Evolutionary conservation across 2,888 invertebrate species (phyloP), one percentile per base, ranked within the genome.

Genomic region (Polylopha cassiicola): DNA sequence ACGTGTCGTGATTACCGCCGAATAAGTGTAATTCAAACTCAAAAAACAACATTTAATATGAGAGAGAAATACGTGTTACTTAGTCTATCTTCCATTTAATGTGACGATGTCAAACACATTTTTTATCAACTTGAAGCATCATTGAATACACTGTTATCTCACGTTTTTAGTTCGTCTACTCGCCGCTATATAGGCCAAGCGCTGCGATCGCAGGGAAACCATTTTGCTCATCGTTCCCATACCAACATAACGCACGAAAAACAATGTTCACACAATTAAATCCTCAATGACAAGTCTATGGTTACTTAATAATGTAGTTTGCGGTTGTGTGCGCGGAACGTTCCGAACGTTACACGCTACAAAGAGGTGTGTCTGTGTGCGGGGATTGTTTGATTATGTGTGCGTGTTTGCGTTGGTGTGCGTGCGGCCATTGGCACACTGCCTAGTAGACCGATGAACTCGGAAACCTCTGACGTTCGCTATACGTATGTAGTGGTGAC

Each of bases 391-490:
- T 50, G 44, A 48, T 29, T 11, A 22, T 45, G 46, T 51, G 46
- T 34, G 27, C 30, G 34, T 44, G 46, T 37, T 48, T 44, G 46
- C 18, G 58, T 50, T 49, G 39, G 57, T 55, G 54, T 59, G 61
- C 47, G 60, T 50, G 30, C 65, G 77, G 77, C 61, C 78, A 64
- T 84, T 85, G 85, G 85, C 85, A 82, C 63, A 85, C 66, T 85
- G 85, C 85, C 85, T 74, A 85, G 65, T 85, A 50, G 84, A 73
- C 74, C 85, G 75, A 82, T 72, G 84, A 82, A 77, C 85, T 78
- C 68, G 52, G 31, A 64, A 68, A 69, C 65, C 72, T 47, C 62
- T 74, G 73, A 73, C 74, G 72, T 65, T 56, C 58, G 55, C n/a
- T 58, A 61, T 59, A 60, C 66, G 61, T 63, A 71, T 59, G 60